Conservation (phyloP, 2,888 invertebrate genomes). For the Pterostichus madidus region DNA sequence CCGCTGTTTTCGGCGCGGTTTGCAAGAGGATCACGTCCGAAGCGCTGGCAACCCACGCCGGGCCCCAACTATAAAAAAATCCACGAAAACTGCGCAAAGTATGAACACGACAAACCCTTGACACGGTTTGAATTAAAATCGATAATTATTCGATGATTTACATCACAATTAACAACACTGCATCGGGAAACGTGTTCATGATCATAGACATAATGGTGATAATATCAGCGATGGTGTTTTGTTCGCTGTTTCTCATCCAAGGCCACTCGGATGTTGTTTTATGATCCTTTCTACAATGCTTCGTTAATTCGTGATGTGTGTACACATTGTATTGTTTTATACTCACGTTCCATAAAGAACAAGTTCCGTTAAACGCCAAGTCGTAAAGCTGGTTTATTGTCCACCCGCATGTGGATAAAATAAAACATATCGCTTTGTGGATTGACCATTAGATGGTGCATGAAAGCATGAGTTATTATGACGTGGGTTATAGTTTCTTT, state of each 20-base stretch:
- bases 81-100: constrained; percentile 34
- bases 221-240: constrained; percentile 49
- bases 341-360: constrained; percentile 64
- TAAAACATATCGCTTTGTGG: constrained; percentile 61
- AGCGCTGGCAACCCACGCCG: constrained; percentile 33
- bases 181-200: constrained; percentile 35
- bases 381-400: constrained; percentile 61
- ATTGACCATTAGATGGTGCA: constrained; percentile 12
- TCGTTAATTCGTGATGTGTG: constrained; percentile 70
- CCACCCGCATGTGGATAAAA: constrained; percentile 62
- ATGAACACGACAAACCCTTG: constrained; percentile 41
- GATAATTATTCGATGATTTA: constrained; percentile 55
- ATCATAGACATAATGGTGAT: constrained; percentile 45
- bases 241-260: constrained; percentile 58
- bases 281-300: constrained; percentile 67
- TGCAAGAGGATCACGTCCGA: constrained; percentile 50
- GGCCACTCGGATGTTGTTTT: constrained; percentile 66
- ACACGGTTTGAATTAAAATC: constrained; percentile 52
- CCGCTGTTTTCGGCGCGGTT: constrained; percentile 23
- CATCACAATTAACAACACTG: constrained; percentile 48
- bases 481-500: neutral
- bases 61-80: constrained; percentile 57
- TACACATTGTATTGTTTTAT: constrained; percentile 66
- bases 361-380: constrained; percentile 65
- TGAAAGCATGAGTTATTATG: no score